A percentile compares a stretch with the other conserved stretches of the same genome.
Conservation (phyloP, 1,140 invertebrate genomes). For the Danaus plexippus region DNA sequence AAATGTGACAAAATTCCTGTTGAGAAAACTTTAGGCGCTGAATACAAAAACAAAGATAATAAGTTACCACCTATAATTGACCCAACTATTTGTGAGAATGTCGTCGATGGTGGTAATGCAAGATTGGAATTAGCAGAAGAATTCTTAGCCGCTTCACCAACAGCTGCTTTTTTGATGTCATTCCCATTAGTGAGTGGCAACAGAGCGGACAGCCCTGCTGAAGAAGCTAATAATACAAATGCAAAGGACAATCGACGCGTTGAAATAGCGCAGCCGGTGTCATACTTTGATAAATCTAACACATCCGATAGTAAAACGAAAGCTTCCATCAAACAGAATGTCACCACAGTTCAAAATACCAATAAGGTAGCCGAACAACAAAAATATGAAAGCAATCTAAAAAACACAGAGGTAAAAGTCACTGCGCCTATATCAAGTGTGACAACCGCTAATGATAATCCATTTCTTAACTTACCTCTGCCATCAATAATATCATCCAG, state of each 20-base stretch:
- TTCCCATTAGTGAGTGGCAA: constrained; percentile 78
- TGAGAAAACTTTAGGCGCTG: constrained; percentile 26
- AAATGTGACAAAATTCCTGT: constrained; percentile 27
- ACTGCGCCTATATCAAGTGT: constrained; percentile 10
- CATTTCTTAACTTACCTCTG: constrained; percentile 54
- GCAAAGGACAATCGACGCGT: constrained; percentile 43
- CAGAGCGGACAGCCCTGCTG: constrained; percentile 65
- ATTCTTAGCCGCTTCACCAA: constrained; percentile 83
- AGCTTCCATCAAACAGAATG: constrained; percentile 30
- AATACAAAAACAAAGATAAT: constrained; percentile 59
- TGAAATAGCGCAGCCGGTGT: constrained; percentile 32
- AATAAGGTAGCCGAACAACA: constrained; percentile 34
- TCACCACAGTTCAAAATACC: constrained; percentile 15
- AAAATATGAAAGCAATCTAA: constrained; percentile 39
- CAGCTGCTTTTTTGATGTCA: constrained; percentile 82
- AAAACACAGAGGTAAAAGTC: constrained; percentile 33
- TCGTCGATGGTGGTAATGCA: constrained; percentile 72
- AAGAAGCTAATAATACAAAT: constrained; percentile 41
- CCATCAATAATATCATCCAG: constrained; percentile 47
- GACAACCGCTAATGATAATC: constrained; percentile 36
- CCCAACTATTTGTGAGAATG: constrained; percentile 66
- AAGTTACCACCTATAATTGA: constrained; percentile 66
- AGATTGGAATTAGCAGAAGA: constrained; percentile 81
- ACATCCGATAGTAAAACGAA: constrained; percentile 37
- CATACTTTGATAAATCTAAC: constrained; percentile 49